Evolutionary conservation across 2,113 vertebrate genomes (phyloP), one percentile per base, ranked within the genome.

Genomic region (Dicentrarchus labrax): DNA sequence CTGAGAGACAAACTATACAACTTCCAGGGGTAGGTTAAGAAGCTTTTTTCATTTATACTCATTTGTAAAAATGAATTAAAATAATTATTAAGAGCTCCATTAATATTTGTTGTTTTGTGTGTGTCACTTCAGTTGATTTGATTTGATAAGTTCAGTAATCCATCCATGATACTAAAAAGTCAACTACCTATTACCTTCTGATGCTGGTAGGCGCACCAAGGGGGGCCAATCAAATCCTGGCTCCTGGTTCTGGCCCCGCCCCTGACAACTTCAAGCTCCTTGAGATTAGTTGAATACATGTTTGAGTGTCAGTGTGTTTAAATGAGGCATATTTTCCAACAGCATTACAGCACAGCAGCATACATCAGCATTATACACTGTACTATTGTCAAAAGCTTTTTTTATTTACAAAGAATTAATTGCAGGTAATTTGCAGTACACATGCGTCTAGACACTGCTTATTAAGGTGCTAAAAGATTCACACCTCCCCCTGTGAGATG

Each of bases 391-490:
- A 54, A 10, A 53, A 78, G 73, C 8, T n/a, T 51, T 11, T 11
- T 36, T 86, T 59, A 60, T 65, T 89, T 72, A 56, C 45, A 3
- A 38, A 66, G 19, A 56, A 57, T 86, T 74, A 79, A 69, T 75
- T 60, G 30, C 0, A 6, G 30, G 9, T 84, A 65, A 80, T 82
- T 48, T 50, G 72, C 24, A 56, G 59, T 57, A 82, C 72, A 38
- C 57, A 60, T 76, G 76, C 47, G 38, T 82, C 30, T 84, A 50
- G 72, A 80, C 71, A 0, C 38, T 8, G 57, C 38, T 86, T 15
- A 66, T 88, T 80, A 78, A 65, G 59, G 73, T 48, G 81, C 56
- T 77, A 24, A 88, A 60, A 82, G 82, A 86, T 66, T 69, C 59
- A 22, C 62, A 10, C 21, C 79, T 56, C 75, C 70, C 39, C 12